Conservation (phyloP, 2,113 vertebrate species). For the Craseonycteris thonglongyai region DNA sequence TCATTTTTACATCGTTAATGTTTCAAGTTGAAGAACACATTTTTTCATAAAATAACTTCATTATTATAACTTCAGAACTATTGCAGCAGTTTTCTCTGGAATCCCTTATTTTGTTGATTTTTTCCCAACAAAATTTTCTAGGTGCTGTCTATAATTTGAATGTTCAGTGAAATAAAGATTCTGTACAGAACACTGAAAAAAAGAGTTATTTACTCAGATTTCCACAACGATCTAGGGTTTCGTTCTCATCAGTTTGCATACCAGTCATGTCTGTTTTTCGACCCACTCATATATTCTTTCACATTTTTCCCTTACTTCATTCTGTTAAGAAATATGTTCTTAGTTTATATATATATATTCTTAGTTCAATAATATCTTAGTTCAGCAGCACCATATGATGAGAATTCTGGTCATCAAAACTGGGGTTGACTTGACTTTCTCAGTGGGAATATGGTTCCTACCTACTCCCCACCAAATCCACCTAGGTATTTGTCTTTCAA, state of each 20-base stretch:
- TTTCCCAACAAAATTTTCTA: background rate
- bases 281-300: background rate
- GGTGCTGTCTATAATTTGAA: background rate
- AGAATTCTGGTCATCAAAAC: background rate
- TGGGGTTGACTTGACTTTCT: background rate
- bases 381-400: background rate
- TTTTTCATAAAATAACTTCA: background rate
- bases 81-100: background rate
- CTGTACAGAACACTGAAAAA: background rate
- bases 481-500: background rate
- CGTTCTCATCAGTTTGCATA: background rate
- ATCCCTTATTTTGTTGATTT: background rate
- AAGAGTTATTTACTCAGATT: background rate
- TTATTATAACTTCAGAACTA: background rate
- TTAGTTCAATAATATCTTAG: too few relatives aligned
- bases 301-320: background rate
- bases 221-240: background rate
- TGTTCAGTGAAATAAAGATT: conserved; percentile 5
- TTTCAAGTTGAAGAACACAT: background rate
- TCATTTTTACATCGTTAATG: background rate
- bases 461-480: background rate
- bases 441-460: background rate
- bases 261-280: background rate
- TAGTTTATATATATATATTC: too few relatives aligned
- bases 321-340: background rate